Evolutionary conservation across 2,113 vertebrate genomes (phyloP), one percentile per base, ranked within the genome.

Genomic region (Phalacrocorax brasilianus): DNA sequence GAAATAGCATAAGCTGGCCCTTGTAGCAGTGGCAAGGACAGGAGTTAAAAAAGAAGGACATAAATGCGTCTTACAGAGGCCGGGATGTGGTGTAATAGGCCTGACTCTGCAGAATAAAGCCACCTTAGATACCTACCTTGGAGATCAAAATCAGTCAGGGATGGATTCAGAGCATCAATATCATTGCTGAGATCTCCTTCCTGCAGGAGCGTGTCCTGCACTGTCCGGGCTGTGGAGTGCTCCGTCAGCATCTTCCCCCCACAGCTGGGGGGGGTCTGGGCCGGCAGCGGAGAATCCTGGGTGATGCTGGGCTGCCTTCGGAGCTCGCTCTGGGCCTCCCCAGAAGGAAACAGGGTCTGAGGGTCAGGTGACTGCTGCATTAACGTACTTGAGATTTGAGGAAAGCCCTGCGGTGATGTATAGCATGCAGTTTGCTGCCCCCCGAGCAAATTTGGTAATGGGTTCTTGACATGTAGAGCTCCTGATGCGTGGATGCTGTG

Each of bases 91-190:
- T 26, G 30, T 16, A 11, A 22, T 8, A 28, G 45, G 9, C 38
- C 32, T 24, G 40, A 23, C 52, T 53, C 33, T 44, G 28, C 9
- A 1, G 20, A 52, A 22, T 1, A 32, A 14, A 59, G 61, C 3
- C 28, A 1, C 40, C 45, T 67, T 12, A 0, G 47, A 11, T 44
- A 76, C 95, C 15, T 50, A 99, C 98, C 98, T 96, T 99, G 99
- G 95, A 99, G 98, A 93, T 99, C 99, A 61, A 99, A 99, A 88
- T 99, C 99, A 4, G 98, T 99, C 90, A 99, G 98, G 94, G 98
- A 99, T 1, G 99, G 99, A 67, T 99, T 99, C 49, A 99, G 98
- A 28, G 98, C 98, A 67, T 99, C 99, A 7, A 99, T 97, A 55
- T 99, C 99, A 2, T 98, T 99, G 79, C 97, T 98, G 70, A 97